Conservation (phyloP, 2,888 invertebrate genomes). For the Calliphora vomitoria region DNA sequence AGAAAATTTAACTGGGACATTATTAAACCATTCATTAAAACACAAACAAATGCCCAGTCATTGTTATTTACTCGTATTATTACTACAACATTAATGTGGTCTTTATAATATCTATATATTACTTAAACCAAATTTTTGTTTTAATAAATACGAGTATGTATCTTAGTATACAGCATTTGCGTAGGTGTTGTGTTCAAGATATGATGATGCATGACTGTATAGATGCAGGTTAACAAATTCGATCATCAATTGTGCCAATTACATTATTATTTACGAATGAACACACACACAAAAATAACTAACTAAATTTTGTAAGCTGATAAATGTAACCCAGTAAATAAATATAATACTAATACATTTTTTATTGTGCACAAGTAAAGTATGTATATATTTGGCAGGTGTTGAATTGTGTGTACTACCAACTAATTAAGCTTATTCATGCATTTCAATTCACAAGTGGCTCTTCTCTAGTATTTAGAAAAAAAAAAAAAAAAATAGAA, state of each 20-base stretch:
- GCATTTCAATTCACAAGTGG: constrained; percentile 18
- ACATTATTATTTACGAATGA: background rate
- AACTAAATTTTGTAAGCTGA: background rate
- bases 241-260: constrained; percentile 23
- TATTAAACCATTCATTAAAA: no score
- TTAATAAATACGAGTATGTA: no score
- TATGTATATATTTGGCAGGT: constrained; percentile 29
- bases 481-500: no score
- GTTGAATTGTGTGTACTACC: constrained; percentile 36
- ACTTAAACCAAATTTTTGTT: no score
- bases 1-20: no score
- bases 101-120: no score
- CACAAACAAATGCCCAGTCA: no score
- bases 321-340: background rate
- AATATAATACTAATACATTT: constrained; percentile 1
- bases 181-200: background rate
- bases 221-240: background rate
- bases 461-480: background rate
- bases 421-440: constrained; percentile 46
- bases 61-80: no score
- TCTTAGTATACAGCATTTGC: no score
- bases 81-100: no score
- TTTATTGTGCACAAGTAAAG: background rate
- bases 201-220: background rate
- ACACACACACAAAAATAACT: background rate